Base-by-base conservation (phyloP, 2,113 vertebrate genomes). In the Sardina pilchardus region DNA sequence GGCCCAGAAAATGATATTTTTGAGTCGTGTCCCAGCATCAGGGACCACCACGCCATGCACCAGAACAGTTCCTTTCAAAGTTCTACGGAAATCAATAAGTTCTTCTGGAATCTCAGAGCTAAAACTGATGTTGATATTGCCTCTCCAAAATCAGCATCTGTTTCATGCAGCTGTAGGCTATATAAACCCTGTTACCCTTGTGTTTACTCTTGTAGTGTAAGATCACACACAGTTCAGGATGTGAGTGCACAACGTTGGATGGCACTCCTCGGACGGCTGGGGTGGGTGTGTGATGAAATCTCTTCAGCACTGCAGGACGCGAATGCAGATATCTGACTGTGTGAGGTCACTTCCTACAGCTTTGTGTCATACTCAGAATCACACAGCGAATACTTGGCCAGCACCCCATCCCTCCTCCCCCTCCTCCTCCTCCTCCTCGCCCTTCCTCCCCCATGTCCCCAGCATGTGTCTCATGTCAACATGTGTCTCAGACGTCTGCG, bases 401-500 rank as follows among this genome's bases (percentile, higher is more conserved):
- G 53, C 63, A 34, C n/a, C 63, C 10, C 12, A 14, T 5, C 12
- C 42, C 30, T 26, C 44, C 42, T 26, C 39, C n/a, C 12, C 21
- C 9, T 67, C 14, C 45, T 9, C 45, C 45, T 12, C 45, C 12
- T 47, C 0, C 45, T 47, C 45, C 45, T 47, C 12, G 4, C 45
- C 17, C 47, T 26, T n/a, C 45, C 19, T 19, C 17, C 9, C 4
- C 75, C 47, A 4, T 8, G 0, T 8, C 21, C 30, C 59, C 48
- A 21, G 36, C 59, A 14, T 34, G 12, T 83, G 9, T 50, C 45
- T 82, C 14, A 78, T 78, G 71, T 78, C 71, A 16, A 78, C 34
- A 78, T 78, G 71, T 78, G 71, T 78, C 19, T 78, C 30, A 78
- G 71, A 78, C 71, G 71, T 36, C 26, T 36, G 71, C 21, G 59